Evolutionary conservation across 2,113 vertebrate species (phyloP).

Genomic region (Petaurus breviceps): DNA sequence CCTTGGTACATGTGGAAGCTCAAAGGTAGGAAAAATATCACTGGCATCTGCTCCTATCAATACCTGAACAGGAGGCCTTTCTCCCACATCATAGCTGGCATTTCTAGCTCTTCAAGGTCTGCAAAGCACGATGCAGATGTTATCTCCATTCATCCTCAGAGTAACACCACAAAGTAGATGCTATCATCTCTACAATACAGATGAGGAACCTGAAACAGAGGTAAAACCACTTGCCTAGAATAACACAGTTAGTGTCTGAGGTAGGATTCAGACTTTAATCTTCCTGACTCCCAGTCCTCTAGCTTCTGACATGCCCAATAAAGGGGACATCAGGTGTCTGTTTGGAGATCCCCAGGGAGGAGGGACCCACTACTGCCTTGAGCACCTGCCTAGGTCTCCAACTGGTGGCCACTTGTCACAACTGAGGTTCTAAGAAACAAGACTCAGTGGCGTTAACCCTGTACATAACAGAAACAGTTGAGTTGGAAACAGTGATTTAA

Average conservation of each 20-base stretch:
- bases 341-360: neutral
- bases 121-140: neutral
- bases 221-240: neutral
- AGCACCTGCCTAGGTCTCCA: neutral
- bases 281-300: neutral
- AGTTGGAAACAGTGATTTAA: neutral
- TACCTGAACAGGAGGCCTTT: neutral
- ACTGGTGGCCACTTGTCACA: neutral
- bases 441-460: neutral
- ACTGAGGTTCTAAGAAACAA: neutral
- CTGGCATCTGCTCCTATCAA: neutral
- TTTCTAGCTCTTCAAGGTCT: neutral
- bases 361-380: neutral
- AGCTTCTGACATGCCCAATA: neutral
- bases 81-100: neutral
- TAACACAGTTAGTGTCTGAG: neutral
- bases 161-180: neutral
- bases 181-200: neutral
- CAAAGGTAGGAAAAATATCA: neutral
- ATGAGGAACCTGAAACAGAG: neutral
- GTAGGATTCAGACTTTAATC: neutral
- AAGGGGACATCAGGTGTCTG: neutral
- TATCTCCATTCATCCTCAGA: neutral
- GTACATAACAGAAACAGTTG: neutral
- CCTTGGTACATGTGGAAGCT: neutral